Evolutionary conservation across 2,797 vertebrate genomes (phyloP).

Genomic region (Cephalopachus bancanus): DNA sequence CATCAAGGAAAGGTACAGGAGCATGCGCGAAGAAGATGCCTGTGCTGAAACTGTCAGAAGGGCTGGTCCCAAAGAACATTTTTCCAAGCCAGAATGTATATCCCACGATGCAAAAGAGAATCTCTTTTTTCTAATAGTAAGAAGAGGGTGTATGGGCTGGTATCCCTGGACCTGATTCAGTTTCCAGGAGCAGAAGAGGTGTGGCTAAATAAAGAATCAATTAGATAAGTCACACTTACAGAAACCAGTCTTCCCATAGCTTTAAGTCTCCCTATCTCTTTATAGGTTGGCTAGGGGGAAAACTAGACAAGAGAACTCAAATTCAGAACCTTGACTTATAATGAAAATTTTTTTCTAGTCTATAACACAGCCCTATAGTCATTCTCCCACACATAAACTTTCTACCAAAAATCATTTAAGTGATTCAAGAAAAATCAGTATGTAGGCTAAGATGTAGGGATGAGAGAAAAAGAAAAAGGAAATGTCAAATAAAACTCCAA

Average conservation of each 20-base stretch:
- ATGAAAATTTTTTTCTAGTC: background rate
- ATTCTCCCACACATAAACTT: background rate
- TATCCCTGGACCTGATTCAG: background rate
- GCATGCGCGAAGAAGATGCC: background rate
- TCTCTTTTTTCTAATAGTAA: background rate
- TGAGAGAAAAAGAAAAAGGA: background rate
- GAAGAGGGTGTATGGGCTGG: background rate
- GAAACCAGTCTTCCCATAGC: background rate
- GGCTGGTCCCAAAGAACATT: background rate
- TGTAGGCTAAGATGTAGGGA: background rate
- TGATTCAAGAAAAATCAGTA: background rate
- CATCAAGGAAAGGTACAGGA: background rate
- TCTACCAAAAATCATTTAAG: background rate
- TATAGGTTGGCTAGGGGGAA: background rate
- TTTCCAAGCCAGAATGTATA: background rate
- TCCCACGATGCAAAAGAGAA: background rate
- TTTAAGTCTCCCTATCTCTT: background rate
- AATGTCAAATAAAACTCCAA: background rate
- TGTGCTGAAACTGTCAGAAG: background rate
- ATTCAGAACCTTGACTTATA: background rate
- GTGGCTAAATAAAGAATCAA: background rate
- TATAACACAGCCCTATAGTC: background rate
- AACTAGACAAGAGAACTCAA: background rate
- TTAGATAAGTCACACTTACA: background rate
- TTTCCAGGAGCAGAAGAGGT: background rate